Conservation (phyloP, 2,113 vertebrate species). For the Picathartes gymnocephalus region DNA sequence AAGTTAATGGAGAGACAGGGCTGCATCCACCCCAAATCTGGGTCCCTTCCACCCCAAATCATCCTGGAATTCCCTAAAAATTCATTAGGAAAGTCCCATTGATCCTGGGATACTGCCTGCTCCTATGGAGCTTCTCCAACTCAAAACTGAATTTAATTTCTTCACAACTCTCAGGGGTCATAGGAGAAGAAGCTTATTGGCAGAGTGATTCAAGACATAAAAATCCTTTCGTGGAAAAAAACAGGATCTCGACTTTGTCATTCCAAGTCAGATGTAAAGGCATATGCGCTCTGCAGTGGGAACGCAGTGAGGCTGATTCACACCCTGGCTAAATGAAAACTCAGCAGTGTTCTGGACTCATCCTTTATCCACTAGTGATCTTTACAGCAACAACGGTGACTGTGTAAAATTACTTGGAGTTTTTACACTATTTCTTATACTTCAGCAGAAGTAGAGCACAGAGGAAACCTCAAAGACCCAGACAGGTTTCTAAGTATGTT, state of each 20-base stretch:
- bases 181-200: fast-evolving
- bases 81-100: not conserved
- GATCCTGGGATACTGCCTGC: not conserved
- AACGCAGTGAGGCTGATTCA: fast-evolving
- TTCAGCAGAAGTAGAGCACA: not conserved
- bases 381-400: not conserved
- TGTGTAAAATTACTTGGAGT: not conserved
- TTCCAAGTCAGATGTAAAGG: not conserved
- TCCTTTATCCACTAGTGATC: not conserved
- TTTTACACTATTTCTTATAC: not conserved
- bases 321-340: too few species aligned
- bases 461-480: not conserved
- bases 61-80: not conserved
- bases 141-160: fast-evolving
- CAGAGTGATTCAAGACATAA: not conserved
- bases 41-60: not conserved
- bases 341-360: fast-evolving
- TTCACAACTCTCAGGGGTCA: fast-evolving
- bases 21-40: not conserved
- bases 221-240: not conserved
- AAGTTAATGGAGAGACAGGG: too few species aligned
- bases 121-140: fast-evolving
- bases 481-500: conserved; percentile 53
- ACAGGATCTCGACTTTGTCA: too few species aligned
- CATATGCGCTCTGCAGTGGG: fast-evolving